Conservation (phyloP, 2,888 invertebrate species). For the Odontocolon sp. region DNA sequence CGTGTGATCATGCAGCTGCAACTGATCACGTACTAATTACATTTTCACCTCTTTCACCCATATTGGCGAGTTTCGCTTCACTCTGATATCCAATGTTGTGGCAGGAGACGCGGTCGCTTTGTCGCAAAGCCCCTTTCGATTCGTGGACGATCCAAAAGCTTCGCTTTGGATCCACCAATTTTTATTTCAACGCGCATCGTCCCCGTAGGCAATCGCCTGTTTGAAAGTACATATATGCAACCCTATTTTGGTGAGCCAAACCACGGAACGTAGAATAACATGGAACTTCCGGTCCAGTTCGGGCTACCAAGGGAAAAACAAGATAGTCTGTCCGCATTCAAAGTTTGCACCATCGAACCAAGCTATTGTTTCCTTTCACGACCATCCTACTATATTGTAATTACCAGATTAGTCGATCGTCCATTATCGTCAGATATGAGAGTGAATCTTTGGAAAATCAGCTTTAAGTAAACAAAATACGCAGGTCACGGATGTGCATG, state of each 20-base stretch:
- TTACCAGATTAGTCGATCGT: conserved; percentile 32
- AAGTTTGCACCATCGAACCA: background rate
- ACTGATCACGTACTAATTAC: conserved; percentile 65
- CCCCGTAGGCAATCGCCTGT: conserved; percentile 4
- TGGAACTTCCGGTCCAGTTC: background rate
- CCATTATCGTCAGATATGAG: conserved; percentile 22
- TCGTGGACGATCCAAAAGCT: conserved; percentile 19
- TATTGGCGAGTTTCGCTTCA: background rate
- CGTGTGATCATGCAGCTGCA: conserved; percentile 63
- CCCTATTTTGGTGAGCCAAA: conserved; percentile 15
- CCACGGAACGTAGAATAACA: conserved; percentile 29
- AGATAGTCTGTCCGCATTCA: background rate
- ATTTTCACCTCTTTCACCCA: conserved; percentile 60
- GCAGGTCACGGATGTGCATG: too few relatives aligned
- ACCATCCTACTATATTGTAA: conserved; percentile 25
- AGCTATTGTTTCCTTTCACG: background rate
- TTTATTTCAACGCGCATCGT: conserved; percentile 39
- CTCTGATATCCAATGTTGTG: conserved; percentile 13
- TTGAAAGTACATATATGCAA: background rate
- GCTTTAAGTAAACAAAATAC: too few relatives aligned
- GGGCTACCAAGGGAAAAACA: background rate
- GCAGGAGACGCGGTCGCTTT: conserved; percentile 48
- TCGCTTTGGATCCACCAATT: conserved; percentile 50
- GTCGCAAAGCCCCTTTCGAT: conserved; percentile 44
- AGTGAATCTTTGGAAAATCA: too few relatives aligned